These are phyloP conservation scores for Serrognathus titanus DNA, from an alignment of 2,888 invertebrate species.

Conservation along the genomic window DNA sequence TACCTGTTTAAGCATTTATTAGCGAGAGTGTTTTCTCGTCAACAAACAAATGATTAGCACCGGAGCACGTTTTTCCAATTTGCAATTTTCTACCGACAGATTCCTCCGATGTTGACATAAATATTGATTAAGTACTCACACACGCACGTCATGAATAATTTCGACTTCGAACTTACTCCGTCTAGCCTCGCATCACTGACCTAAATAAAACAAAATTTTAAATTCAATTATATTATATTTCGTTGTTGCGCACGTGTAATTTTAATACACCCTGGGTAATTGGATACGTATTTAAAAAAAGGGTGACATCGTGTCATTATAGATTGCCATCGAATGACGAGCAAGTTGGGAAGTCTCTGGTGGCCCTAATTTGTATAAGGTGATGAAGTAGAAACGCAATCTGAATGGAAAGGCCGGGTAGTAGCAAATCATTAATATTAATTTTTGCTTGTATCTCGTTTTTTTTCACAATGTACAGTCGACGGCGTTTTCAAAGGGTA, in stretches of 20 bases:
- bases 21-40: conserved; percentile 3
- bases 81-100: not conserved
- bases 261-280: too few species aligned
- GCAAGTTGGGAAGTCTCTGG: conserved; percentile 6
- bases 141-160: too few species aligned
- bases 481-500: conserved; percentile 7
- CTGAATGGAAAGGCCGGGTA: conserved; percentile 12
- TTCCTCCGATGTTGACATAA: conserved; percentile 4
- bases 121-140: not conserved
- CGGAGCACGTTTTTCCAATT: conserved; percentile 3
- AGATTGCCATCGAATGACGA: conserved; percentile 10
- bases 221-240: too few species aligned
- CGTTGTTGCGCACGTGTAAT: too few species aligned
- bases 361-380: conserved; percentile 11
- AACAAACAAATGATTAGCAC: conserved; percentile 6
- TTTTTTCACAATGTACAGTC: conserved; percentile 7
- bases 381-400: conserved; percentile 7
- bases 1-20: conserved; percentile 11
- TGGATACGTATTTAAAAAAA: not conserved
- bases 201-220: too few species aligned
- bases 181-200: too few species aligned
- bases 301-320: conserved; percentile 12
- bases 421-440: conserved; percentile 15
- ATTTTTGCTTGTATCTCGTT: conserved; percentile 11
- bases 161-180: too few species aligned